Conservation (phyloP, 2,113 vertebrate genomes). For the Oryzias woworae region DNA sequence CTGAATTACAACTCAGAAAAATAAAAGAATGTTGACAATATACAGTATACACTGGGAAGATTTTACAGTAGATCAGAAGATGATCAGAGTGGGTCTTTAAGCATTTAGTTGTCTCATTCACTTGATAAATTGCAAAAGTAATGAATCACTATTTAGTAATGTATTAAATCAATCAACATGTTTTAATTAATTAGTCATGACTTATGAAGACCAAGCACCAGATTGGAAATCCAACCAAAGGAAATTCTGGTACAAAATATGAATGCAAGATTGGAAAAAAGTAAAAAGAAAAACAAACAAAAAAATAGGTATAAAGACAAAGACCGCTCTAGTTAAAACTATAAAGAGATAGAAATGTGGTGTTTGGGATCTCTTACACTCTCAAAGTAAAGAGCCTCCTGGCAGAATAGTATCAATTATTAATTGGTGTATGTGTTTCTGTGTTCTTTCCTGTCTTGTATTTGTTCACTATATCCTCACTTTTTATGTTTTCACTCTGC, state of each 20-base stretch:
- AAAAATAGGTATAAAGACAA: neutral
- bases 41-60: too few species aligned
- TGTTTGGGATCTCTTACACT: slow-evolving; percentile 48
- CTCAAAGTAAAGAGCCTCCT: slow-evolving; percentile 54
- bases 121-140: too few species aligned
- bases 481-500: slow-evolving; percentile 7
- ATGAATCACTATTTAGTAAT: neutral
- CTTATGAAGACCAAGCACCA: neutral
- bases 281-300: neutral
- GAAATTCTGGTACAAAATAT: too few species aligned
- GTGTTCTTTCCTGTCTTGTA: neutral
- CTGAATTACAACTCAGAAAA: too few species aligned
- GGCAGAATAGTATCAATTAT: slow-evolving; percentile 57
- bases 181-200: neutral
- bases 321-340: slow-evolving; percentile 1
- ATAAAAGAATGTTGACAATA: too few species aligned
- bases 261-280: neutral
- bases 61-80: too few species aligned
- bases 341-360: slow-evolving; percentile 24
- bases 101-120: too few species aligned
- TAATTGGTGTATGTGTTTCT: slow-evolving; percentile 24
- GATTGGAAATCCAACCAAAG: too few species aligned
- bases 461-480: slow-evolving; percentile 22
- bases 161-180: neutral
- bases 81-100: too few species aligned